Percentiles rank a stretch among this genome's conserved stretches.
Conservation (phyloP, 2,797 vertebrate genomes). For the Hoplostethus atlanticus region DNA sequence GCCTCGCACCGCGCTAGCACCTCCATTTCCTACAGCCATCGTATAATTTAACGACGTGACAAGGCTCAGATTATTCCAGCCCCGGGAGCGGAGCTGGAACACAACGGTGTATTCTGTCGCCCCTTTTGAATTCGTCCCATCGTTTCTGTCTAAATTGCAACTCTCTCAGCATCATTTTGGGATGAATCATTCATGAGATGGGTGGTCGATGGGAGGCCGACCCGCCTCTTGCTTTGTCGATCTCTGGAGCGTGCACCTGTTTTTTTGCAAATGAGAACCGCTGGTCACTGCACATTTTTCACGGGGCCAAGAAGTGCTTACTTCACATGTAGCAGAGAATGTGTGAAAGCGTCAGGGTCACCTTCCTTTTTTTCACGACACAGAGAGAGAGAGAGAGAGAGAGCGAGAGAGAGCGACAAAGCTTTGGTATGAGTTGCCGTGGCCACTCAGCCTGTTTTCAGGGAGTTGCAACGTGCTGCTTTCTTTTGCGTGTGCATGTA, state of each 20-base stretch:
- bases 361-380: conserved; percentile 20
- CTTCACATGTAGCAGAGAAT: conserved; percentile 59
- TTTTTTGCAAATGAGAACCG: conserved; percentile 31
- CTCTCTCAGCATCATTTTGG: conserved; percentile 29
- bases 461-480: conserved; percentile 4
- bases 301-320: conserved; percentile 16
- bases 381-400: neutral
- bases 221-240: conserved; percentile 29
- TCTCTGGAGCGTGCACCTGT: conserved; percentile 26
- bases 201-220: conserved; percentile 1
- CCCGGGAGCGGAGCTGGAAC: conserved; percentile 20
- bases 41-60: conserved; percentile 24
- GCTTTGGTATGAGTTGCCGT: neutral
- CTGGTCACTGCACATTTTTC: conserved; percentile 20
- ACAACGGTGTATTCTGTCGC: conserved; percentile 6
- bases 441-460: conserved; percentile 10
- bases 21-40: conserved; percentile 20
- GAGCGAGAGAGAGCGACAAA: neutral
- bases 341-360: conserved; percentile 27
- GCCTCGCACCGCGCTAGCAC: neutral
- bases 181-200: conserved; percentile 59
- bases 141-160: conserved; percentile 34
- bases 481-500: conserved; percentile 29
- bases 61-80: conserved; percentile 28
- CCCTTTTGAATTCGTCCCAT: neutral